Evolutionary conservation across 2,113 vertebrate species (phyloP).

Genomic region (Chaetodon trifascialis): DNA sequence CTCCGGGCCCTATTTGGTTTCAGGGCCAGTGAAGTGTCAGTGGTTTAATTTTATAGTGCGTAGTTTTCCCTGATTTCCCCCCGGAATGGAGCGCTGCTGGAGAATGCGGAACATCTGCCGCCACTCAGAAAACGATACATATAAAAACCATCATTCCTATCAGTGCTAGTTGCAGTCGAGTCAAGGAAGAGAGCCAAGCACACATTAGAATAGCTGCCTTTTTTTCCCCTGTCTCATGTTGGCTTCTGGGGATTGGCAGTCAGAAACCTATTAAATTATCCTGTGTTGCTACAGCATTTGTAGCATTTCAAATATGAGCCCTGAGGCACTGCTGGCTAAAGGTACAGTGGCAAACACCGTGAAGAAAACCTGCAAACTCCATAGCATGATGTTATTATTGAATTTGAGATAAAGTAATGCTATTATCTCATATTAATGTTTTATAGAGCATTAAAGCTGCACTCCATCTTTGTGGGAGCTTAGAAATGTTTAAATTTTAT

Average conservation of each 20-base stretch:
- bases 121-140: constrained; percentile 77
- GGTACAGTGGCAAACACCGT: constrained; percentile 60
- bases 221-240: constrained; percentile 59
- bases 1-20: constrained; percentile 81
- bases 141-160: constrained; percentile 81
- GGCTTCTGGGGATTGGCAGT: constrained; percentile 81
- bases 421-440: constrained; percentile 30
- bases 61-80: constrained; percentile 86
- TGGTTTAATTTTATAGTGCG: constrained; percentile 87
- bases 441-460: constrained; percentile 7
- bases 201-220: constrained; percentile 77
- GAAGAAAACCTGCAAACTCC: constrained; percentile 43
- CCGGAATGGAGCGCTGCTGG: constrained; percentile 78
- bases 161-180: constrained; percentile 66
- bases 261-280: constrained; percentile 84
- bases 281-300: constrained; percentile 74
- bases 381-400: constrained; percentile 23
- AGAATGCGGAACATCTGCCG: constrained; percentile 85
- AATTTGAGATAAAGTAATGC: constrained; percentile 27
- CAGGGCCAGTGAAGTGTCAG: constrained; percentile 82
- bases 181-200: constrained; percentile 69
- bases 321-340: constrained; percentile 70
- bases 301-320: constrained; percentile 77
- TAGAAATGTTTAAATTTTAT: constrained; percentile 2
- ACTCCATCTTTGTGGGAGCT: neutral